These are phyloP conservation scores for Pomacea maculata DNA, from an alignment of 1,140 invertebrate species.

Conservation along the genomic window DNA sequence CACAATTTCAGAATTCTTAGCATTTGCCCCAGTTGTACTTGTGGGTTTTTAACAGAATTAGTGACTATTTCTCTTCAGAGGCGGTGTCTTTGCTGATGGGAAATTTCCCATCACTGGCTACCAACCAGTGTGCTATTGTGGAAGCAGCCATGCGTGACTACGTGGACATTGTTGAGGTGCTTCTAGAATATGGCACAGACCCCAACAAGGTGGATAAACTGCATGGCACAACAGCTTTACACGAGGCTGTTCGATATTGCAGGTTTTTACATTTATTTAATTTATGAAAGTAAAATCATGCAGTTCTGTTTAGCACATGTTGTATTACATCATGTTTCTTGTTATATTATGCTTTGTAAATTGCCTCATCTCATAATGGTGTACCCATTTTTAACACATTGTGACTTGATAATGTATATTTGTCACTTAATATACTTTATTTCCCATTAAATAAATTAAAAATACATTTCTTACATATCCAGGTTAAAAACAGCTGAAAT, in stretches of 20 bases:
- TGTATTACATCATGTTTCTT: no score
- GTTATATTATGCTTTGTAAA: no score
- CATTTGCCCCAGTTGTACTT: no score
- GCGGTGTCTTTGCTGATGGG: slow-evolving; percentile 51
- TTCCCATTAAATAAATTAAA: no score
- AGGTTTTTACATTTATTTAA: slow-evolving; percentile 30
- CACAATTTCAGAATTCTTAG: no score
- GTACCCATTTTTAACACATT: no score
- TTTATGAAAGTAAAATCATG: no score
- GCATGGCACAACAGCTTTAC: slow-evolving; percentile 46
- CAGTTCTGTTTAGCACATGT: no score
- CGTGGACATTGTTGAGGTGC: slow-evolving; percentile 47
- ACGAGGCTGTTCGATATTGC: slow-evolving; percentile 56
- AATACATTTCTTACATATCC: background rate
- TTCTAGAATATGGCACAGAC: slow-evolving; percentile 57
- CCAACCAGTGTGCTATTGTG: slow-evolving; percentile 48
- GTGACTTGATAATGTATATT: no score
- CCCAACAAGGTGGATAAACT: slow-evolving; percentile 45
- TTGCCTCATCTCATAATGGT: no score
- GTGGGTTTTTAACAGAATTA: no score
- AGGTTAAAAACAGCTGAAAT: slow-evolving; percentile 22
- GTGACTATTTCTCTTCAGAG: slow-evolving; percentile 38
- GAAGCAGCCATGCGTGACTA: slow-evolving; percentile 52
- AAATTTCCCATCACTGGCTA: slow-evolving; percentile 30
- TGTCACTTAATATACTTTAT: no score